Percentiles rank a stretch among this genome's conserved stretches.
Evolutionary conservation across 2,113 vertebrate genomes (phyloP).

Genomic region (Beaufortia kweichowensis): DNA sequence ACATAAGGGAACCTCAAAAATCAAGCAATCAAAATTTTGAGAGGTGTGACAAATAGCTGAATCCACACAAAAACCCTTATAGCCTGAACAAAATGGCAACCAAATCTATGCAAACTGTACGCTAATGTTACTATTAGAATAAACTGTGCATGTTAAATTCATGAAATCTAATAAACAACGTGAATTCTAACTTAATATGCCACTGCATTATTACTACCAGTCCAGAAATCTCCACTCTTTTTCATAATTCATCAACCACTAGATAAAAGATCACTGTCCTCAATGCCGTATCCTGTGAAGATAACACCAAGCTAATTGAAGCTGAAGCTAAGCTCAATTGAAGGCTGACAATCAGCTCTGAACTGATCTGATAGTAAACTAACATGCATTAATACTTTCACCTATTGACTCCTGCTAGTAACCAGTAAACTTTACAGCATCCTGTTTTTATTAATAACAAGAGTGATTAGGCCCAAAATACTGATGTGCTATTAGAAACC

Average conservation of each 20-base stretch:
- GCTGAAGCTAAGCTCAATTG: conserved; percentile 10
- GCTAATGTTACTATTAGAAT: background rate
- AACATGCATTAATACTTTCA: conserved; percentile 33
- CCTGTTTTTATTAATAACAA: conserved; percentile 52
- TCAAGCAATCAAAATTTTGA: background rate
- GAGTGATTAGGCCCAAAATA: conserved; percentile 35
- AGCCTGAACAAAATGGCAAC: background rate
- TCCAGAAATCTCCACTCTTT: conserved; percentile 2
- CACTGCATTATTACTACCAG: background rate
- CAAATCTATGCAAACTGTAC: background rate
- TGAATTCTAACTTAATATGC: background rate
- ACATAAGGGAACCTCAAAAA: background rate
- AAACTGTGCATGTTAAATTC: background rate
- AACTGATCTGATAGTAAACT: conserved; percentile 40
- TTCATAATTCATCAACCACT: conserved; percentile 30
- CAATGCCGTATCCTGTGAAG: conserved; percentile 30
- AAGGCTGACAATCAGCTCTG: conserved; percentile 22
- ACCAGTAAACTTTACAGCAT: conserved; percentile 15
- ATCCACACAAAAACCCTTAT: background rate
- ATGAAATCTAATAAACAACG: background rate
- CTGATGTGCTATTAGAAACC: conserved; percentile 32
- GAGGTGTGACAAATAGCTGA: background rate
- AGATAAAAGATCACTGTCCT: conserved; percentile 21
- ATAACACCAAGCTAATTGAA: conserved; percentile 45
- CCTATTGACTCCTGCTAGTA: conserved; percentile 36